Conservation (phyloP, 2,888 invertebrate genomes). For the Brachynemurus nebulosus region DNA sequence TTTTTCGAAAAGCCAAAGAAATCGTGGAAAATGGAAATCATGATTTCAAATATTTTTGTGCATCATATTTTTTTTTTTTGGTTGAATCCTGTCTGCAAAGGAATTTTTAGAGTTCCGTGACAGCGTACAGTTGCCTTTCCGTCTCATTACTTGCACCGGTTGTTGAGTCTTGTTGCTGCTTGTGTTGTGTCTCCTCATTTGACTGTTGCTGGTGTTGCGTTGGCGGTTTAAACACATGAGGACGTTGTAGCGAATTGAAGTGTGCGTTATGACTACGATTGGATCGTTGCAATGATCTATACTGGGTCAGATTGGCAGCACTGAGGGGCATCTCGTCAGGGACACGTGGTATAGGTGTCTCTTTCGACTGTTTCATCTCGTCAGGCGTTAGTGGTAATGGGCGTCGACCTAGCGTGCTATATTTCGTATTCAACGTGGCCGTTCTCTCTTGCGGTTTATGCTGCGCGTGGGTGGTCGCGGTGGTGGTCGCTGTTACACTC, state of each 20-base stretch:
- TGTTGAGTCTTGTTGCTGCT: slow-evolving; percentile 5
- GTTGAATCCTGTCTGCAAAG: slow-evolving; percentile 1
- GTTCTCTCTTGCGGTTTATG: slow-evolving; percentile 23
- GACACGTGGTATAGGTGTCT: slow-evolving; percentile 30
- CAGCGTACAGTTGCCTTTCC: slow-evolving; percentile 48
- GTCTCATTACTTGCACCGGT: slow-evolving; percentile 28
- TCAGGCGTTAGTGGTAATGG: slow-evolving; percentile 33
- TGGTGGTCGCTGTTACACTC: neutral
- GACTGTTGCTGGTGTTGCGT: slow-evolving; percentile 22
- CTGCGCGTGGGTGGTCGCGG: too few relatives aligned
- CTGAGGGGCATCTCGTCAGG: slow-evolving; percentile 22
- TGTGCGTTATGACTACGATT: slow-evolving; percentile 5
- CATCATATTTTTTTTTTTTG: neutral
- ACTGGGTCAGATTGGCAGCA: slow-evolving; percentile 36
- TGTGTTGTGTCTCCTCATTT: slow-evolving; percentile 22
- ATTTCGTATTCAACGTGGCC: slow-evolving; percentile 31
- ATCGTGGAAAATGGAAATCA: neutral
- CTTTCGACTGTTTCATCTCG: slow-evolving; percentile 30
- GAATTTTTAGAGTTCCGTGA: slow-evolving; percentile 47
- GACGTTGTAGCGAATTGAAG: slow-evolving; percentile 28
- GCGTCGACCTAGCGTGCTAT: slow-evolving; percentile 31
- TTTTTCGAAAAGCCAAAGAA: too few relatives aligned
- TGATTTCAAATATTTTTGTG: neutral
- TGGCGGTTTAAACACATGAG: slow-evolving; percentile 17
- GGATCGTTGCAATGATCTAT: slow-evolving; percentile 35